Percentiles rank a stretch among this genome's conserved stretches.
phyloP scores from a whole-genome alignment of 2,888 invertebrate species.

The Cheilosia scutellata region DNA sequence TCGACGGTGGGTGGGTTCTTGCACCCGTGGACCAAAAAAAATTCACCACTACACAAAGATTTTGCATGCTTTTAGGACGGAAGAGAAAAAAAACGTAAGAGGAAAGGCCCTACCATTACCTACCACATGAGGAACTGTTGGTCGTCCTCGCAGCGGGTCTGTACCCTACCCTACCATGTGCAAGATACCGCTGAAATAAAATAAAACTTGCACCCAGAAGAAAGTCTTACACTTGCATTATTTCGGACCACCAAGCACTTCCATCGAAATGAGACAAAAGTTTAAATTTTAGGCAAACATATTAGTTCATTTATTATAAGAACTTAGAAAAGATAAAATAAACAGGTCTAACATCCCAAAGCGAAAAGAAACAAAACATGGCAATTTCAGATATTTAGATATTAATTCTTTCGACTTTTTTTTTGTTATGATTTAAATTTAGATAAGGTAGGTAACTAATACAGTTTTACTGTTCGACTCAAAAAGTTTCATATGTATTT shows the following conservation, averaged over 20 bases:
- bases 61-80: not conserved
- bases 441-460: too few species aligned
- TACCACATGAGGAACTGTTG: conserved; percentile 1
- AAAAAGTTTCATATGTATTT: too few species aligned
- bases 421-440: too few species aligned
- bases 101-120: not conserved
- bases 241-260: not conserved
- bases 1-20: not conserved
- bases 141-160: not conserved
- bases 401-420: too few species aligned
- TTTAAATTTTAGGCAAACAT: not conserved
- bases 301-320: not conserved
- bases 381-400: too few species aligned
- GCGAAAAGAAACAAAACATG: too few species aligned
- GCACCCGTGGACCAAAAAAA: not conserved
- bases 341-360: not conserved
- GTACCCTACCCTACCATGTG: not conserved
- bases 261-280: not conserved
- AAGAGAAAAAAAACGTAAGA: not conserved
- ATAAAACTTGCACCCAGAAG: not conserved
- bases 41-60: not conserved
- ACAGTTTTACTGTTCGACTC: too few species aligned
- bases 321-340: too few species aligned
- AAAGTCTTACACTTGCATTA: not conserved
- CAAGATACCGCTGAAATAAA: not conserved